Evolutionary conservation across 2,888 invertebrate genomes (phyloP), one percentile per base, ranked within the genome.

Genomic region (Hybos culiciformis): DNA sequence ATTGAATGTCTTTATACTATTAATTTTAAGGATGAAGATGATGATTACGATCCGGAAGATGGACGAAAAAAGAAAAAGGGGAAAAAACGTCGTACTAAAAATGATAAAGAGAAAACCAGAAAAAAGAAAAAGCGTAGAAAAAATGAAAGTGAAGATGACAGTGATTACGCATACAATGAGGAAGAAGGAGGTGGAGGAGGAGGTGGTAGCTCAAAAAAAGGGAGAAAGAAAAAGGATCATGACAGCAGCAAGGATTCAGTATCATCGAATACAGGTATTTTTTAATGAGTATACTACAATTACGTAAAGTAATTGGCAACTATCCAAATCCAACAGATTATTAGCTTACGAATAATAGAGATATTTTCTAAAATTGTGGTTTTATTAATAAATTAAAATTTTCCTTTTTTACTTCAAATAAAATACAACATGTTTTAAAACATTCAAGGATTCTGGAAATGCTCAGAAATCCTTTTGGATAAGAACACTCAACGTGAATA

Each of bases 91-190:
- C 76, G 93, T 59, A 92, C 91, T 70, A 85, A 83, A 42, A 83
- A 88, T 55, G 91, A 91, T 62, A 88, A 90, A 64, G 91, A 88
- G 60, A 90, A 88, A 52, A 87, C 87, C 63, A 88, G 90, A 69
- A 88, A 90, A 69, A 91, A 91, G 77, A 91, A 90, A 72, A 88
- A 88, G 73, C 81, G 86, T 65, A 83, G 80, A 70, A 90, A 87
- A 75, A 86, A 87, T 68, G 90, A 90, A 53, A 90, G 88, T 66
- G 87, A 87, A 62, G 81, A 86, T 77, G 86, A 87, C 51, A 86
- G 85, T 56, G 85, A 86, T 49, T 83, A 78, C 60, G 78, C 75
- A 20, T 71, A 70, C 41, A 75, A 74, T 37, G 78, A 76, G 18
- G 74, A 73, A 37, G 75, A 70, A 37, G n/a, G n/a, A n/a, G n/a